These are phyloP conservation scores for Anguilla marmorata DNA, from an alignment of 2,797 vertebrate genomes.

Conservation along the genomic window DNA sequence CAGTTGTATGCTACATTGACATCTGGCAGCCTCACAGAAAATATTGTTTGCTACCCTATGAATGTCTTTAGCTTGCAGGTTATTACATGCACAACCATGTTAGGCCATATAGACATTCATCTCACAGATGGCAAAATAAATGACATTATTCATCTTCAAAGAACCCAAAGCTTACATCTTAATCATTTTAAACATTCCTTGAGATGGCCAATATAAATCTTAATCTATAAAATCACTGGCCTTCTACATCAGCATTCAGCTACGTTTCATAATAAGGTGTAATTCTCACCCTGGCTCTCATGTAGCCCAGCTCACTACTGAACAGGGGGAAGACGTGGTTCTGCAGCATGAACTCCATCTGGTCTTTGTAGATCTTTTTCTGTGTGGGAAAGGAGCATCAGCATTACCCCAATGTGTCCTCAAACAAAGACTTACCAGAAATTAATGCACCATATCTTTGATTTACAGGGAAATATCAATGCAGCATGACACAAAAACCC, in stretches of 20 bases:
- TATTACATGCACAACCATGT: neutral
- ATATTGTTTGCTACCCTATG: neutral
- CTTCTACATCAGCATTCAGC: conserved; percentile 14
- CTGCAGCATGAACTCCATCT: conserved; percentile 99
- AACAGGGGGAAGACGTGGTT: conserved; percentile 98
- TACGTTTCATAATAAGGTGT: neutral
- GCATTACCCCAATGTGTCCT: neutral
- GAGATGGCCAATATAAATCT: neutral
- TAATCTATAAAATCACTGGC: neutral
- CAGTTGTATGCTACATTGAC: neutral
- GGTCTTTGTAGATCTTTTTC: conserved; percentile 99
- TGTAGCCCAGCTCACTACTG: conserved; percentile 95
- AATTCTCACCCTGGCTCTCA: conserved; percentile 92
- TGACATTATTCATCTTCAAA: neutral
- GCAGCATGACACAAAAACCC: neutral
- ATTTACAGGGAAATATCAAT: neutral
- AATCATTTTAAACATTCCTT: neutral
- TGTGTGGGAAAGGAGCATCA: conserved; percentile 54
- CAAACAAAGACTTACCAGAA: neutral
- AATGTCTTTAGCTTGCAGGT: neutral
- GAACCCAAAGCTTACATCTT: neutral
- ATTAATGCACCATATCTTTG: neutral
- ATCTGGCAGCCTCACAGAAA: neutral
- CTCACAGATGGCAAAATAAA: neutral
- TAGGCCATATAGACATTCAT: neutral